A percentile compares a stretch with the other conserved stretches of the same genome.
These are phyloP conservation scores for Zosterops hypoxanthus DNA, from an alignment of 2,113 vertebrate species.

Conservation along the genomic window DNA sequence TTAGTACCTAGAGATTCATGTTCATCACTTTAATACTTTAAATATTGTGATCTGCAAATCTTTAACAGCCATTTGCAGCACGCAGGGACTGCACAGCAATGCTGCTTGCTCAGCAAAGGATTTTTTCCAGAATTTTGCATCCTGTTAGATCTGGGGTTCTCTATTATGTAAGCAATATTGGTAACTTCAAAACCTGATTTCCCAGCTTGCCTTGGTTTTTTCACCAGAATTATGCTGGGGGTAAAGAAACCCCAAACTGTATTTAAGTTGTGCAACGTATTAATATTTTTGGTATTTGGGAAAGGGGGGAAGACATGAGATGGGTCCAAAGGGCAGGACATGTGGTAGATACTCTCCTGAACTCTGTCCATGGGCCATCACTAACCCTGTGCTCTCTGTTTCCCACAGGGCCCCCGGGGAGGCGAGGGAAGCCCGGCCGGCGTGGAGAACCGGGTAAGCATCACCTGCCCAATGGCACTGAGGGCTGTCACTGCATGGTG, in stretches of 20 bases:
- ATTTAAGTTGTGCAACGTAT: neutral
- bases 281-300: rapidly evolving
- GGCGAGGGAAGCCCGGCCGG: conserved; percentile 90
- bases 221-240: neutral
- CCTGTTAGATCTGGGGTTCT: neutral
- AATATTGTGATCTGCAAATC: neutral
- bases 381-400: conserved; percentile 55
- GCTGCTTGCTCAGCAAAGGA: neutral
- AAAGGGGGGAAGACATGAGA: rapidly evolving
- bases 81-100: rapidly evolving
- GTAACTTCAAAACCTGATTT: neutral
- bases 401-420: conserved; percentile 88
- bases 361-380: rapidly evolving
- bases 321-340: rapidly evolving
- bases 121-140: neutral
- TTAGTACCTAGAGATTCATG: neutral
- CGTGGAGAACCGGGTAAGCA: conserved; percentile 89
- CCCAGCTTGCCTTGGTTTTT: neutral
- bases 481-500: neutral
- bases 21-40: neutral
- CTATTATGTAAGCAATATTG: rapidly evolving
- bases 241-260: rapidly evolving
- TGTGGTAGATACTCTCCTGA: rapidly evolving
- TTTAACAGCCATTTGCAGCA: rapidly evolving
- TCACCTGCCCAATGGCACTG: rapidly evolving